Base-by-base conservation (phyloP, 2,888 invertebrate species). In the Drosophila algonquin region DNA sequence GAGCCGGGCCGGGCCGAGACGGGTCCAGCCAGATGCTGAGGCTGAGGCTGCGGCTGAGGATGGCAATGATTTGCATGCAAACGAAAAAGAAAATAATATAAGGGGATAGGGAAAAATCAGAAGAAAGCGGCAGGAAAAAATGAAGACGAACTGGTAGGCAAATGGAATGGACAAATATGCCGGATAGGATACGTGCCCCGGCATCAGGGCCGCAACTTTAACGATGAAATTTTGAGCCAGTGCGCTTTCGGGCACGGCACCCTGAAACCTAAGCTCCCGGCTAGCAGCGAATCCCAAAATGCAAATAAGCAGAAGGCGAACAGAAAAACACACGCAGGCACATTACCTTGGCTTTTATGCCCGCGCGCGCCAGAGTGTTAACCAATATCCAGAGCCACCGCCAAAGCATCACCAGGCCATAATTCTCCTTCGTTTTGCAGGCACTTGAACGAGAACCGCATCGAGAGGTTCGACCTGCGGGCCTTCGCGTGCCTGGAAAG, bases 381-480 rank as follows among this genome's bases (percentile, higher is more conserved):
- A 51, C 55, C 65, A 65, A 40, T 40, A 40, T 40, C 40, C 40
- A 40, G 40, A 14, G 7, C 40, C 40, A 40, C 7, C 40, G 7
- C 7, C 40, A n/a, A n/a, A 40, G 40, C n/a, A 40, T n/a, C 40
- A n/a, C 40, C 40, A n/a, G 40, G 40, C 40, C n/a, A 40, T 40
- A 40, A n/a, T 14, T 21, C 35, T 21, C 40, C 24, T n/a, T 44
- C 14, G 16, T 27, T 21, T 74, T 60, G 1, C 58, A 91, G 94
- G 52, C 93, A 93, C 67, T 81, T 93, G 61, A 92, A 93, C 80
- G 92, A 93, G 68, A 93, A 93, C 78, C 81, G 81, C 63, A 90
- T 93, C 69, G 79, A 81, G 50, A 77, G 81, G 16, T 92, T 93
- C 75, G 93, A 93, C 65, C 62, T 89, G 48, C 84, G 91, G 58